Base-by-base conservation (phyloP, 1,140 invertebrate species). In the Penaeus vannamei region DNA sequence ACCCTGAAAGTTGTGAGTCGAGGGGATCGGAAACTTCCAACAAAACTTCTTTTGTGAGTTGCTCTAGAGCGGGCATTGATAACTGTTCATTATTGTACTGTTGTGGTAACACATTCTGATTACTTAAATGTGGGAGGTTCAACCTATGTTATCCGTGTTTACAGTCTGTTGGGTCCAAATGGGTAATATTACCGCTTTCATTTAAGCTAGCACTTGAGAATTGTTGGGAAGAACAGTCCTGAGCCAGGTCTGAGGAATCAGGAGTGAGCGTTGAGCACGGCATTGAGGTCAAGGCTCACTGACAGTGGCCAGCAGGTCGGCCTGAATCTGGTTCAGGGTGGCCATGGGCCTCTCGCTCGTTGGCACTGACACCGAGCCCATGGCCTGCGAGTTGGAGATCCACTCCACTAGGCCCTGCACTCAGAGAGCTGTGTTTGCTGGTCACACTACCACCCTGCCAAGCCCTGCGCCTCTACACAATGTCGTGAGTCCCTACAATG, bases 211-310 rank as follows among this genome's bases (percentile, higher is more conserved):
- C 90, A 90, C 85, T n/a, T 87, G 85, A 87, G 90, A 90, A 88
- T 88, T 90, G 85, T 85, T 87, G 69, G 90, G 90, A 90, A 90
- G 91, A 80, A 89, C 91, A 42, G 84, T n/a, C 62, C 62, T 90
- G 88, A 29, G 84, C 66, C 62, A 90, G 62, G 62, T 90, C 84
- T 8, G 91, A 87, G 42, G 91, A 84, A 53, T 91, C 91, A 61
- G 91, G 91, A 22, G 91, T 91, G 66, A n/a, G 91, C 91, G 80
- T 91, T 91, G 69, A 91, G 87, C 29, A 91, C 91, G 61, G 91
- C 91, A 84, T 91, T 91, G n/a, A 91, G 82, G 69, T 91, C 91
- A 23, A n/a, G 91, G 90, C 83, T 91, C 91, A 84, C 91, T 91
- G 26, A 91, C 91, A 32, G 91, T 91, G 53, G 91, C 91, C 42